Evolutionary conservation across 1,140 invertebrate species (phyloP).

Genomic region (Micrasema longulum): DNA sequence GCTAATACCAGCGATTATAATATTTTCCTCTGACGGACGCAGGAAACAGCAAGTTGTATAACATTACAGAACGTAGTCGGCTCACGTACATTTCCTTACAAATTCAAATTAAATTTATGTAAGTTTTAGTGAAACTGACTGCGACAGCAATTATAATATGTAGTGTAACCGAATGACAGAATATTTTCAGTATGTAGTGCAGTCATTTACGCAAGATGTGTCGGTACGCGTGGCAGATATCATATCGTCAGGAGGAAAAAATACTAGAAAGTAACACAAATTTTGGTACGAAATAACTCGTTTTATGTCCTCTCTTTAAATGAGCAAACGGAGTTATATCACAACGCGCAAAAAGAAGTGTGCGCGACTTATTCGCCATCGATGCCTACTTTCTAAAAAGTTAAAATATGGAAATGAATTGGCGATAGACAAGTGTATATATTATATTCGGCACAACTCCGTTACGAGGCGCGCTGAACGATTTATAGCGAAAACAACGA

Average conservation of each 20-base stretch:
- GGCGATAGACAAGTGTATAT: not conserved
- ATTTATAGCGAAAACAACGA: slow-evolving; percentile 27
- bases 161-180: not conserved
- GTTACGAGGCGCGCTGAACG: slow-evolving; percentile 3
- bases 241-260: too few species aligned
- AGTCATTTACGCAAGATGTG: not conserved
- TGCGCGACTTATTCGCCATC: slow-evolving; percentile 8
- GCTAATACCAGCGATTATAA: not conserved
- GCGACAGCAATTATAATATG: slow-evolving; percentile 13
- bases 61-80: slow-evolving; percentile 8
- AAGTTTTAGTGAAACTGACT: slow-evolving; percentile 6
- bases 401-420: slow-evolving; percentile 28
- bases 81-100: slow-evolving; percentile 21
- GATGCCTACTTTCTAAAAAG: slow-evolving; percentile 13
- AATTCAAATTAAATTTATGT: slow-evolving; percentile 21
- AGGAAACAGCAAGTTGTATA: slow-evolving; percentile 14
- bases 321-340: not conserved
- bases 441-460: not conserved
- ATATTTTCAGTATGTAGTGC: not conserved
- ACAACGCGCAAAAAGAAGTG: not conserved
- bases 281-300: too few species aligned
- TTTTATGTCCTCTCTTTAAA: not conserved
- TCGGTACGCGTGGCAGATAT: too few species aligned
- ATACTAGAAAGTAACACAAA: too few species aligned
- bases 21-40: slow-evolving; percentile 4